Conservation (phyloP, 2,888 invertebrate genomes). For the Scotopteryx bipunctaria region DNA sequence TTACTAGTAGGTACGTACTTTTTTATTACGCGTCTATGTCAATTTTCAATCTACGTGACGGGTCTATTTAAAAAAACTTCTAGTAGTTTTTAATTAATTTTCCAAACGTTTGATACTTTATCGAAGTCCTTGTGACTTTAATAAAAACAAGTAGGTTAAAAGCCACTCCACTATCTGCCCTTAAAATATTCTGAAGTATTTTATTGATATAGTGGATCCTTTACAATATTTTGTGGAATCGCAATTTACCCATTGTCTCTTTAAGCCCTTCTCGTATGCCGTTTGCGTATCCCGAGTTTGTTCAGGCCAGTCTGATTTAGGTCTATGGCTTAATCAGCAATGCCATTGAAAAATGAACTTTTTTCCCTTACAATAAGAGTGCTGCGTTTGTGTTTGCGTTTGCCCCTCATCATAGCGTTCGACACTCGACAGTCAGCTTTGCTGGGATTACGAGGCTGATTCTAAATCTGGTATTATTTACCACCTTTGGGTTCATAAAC, state of each 20-base stretch:
- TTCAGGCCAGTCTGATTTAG: conserved; percentile 50
- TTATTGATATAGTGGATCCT: background rate
- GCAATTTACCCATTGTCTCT: conserved; percentile 46
- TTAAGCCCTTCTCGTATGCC: conserved; percentile 58
- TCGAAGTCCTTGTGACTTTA: too few species aligned
- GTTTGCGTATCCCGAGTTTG: conserved; percentile 60
- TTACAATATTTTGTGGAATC: background rate
- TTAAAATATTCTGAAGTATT: background rate
- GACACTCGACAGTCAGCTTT: conserved; percentile 46
- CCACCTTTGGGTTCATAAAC: conserved; percentile 29
- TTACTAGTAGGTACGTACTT: too few species aligned
- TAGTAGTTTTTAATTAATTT: too few species aligned
- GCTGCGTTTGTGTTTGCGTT: conserved; percentile 35
- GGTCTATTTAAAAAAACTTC: too few species aligned
- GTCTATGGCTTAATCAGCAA: conserved; percentile 36
- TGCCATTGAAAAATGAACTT: conserved; percentile 40
- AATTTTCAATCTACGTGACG: too few species aligned
- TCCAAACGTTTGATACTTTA: too few species aligned
- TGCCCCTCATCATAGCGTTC: conserved; percentile 46
- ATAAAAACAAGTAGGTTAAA: too few species aligned
- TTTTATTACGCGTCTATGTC: too few species aligned
- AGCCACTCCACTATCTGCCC: background rate
- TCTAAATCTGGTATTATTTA: conserved; percentile 42
- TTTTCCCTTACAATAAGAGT: conserved; percentile 38
- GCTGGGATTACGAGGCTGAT: conserved; percentile 55